phyloP scores from a whole-genome alignment of 2,797 vertebrate genomes.

The Merluccius polli region DNA sequence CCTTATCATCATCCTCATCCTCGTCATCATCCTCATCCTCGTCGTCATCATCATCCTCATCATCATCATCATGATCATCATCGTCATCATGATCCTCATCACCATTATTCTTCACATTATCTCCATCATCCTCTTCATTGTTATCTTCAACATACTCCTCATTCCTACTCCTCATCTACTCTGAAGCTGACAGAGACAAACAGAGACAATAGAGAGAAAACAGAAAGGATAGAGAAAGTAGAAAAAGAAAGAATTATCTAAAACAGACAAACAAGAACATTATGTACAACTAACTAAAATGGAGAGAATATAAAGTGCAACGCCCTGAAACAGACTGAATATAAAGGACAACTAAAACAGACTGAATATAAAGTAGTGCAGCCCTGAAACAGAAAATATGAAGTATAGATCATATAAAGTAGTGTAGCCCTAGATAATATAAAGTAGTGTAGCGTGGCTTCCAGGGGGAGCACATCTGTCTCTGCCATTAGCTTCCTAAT shows the following conservation, averaged over 20 bases:
- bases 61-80: background rate
- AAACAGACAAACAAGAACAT: background rate
- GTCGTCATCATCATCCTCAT: too few species aligned
- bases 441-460: background rate
- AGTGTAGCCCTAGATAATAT: background rate
- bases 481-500: background rate
- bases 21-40: background rate
- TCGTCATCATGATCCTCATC: background rate
- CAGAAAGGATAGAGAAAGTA: background rate
- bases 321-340: too few species aligned
- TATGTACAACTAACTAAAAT: background rate
- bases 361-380: too few species aligned
- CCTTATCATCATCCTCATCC: background rate
- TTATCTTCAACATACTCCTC: background rate
- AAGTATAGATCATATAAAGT: background rate
- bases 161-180: background rate
- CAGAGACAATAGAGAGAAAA: background rate
- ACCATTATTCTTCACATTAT: background rate
- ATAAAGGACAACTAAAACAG: too few species aligned
- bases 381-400: too few species aligned
- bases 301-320: background rate
- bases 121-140: background rate
- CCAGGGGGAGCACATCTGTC: background rate
- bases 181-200: background rate
- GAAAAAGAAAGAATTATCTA: background rate